Evolutionary conservation across 2,113 vertebrate genomes (phyloP), one percentile per base, ranked within the genome.

Genomic region (Engystomops pustulosus): DNA sequence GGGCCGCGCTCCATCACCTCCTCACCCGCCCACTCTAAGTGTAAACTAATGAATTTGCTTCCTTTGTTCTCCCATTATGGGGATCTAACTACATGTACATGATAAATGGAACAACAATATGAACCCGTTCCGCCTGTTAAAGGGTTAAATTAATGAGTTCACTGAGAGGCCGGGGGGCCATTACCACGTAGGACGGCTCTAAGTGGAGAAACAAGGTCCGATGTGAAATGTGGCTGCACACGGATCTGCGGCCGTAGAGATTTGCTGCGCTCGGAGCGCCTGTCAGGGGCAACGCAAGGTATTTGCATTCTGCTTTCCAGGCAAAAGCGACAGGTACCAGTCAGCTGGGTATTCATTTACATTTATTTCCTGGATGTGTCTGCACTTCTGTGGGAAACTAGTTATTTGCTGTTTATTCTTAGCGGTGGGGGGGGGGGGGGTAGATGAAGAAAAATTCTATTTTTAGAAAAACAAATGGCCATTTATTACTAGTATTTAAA

Each of bases 121-220:
- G 20, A 47, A 47, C 23, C 44, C 38, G 38, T 41, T 8, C 8
- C 38, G 38, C 4, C 6, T 44, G 11, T 0, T 1, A 49, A 45
- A 25, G 18, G 18, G 81, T 83, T 83, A 75, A 44, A 49, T 12
- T 10, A 44, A 62, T 44, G 53, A 49, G 68, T 83, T 83, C 70
- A 74, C 23, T 75, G 23, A 10, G 45, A 65, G 36, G 68, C 34
- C 51, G 41, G 47, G n/a, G 27, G 58, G 23, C 69, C 70, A 83
- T 74, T 62, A 75, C 9, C 7, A 53, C 0, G 17, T 3, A 44
- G 74, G 18, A 25, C 2, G 6, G 38, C 80, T 47, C 36, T 75
- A 27, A 83, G 41, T 58, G 81, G 70, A 34, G 32, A 20, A 71
- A 53, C 17, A 23, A 14, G 45, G 20, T 47, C 53, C 14, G 30